Evolutionary conservation across 2,797 vertebrate species (phyloP), one percentile per base, ranked within the genome.

Genomic region (Ataeniobius toweri): DNA sequence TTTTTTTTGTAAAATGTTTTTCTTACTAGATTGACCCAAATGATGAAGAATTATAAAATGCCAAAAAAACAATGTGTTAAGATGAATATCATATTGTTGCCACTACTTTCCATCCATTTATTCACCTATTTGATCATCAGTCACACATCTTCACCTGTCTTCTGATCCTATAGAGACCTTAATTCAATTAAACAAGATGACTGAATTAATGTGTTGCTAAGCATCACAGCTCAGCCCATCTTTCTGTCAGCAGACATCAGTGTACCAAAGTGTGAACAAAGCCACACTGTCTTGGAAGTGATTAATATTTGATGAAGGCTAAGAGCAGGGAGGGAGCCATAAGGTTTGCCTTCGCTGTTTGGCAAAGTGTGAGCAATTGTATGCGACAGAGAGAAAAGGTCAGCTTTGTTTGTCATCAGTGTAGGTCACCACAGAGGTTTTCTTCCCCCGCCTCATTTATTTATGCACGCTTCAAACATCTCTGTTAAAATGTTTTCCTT

Each of bases 231-330:
- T 86, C 76, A 55, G 58, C 71, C 77, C 75, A 71, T 77, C 79
- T 83, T 90, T 86, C 80, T 84, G 90, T 89, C 87, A 84, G 76
- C 84, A 72, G 48, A 74, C 71, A 88, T 85, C 72, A 79, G 83
- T 85, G 77, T 77, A 80, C 68, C 58, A 36, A 58, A 55, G 88
- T 88, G 88, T 88, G 85, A 88, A 86, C 51, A 79, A 83, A 86
- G 86, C 82, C 85, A 82, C 74, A 65, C 36, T 76, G 79, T 86
- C 83, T 84, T 86, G 72, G 75, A 88, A 65, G 44, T 78, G 78
- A 90, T 92, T 79, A 88, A 93, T 93, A 91, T 91, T 93, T 92
- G 79, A 93, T 92, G 89, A 89, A 74, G 78, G 84, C 86, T 90
- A 91, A 93, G 89, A 90, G 91, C 88, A 85, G 9, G 26, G 82